Conservation (phyloP, 1,140 invertebrate species). For the Calliopsis andreniformis region DNA sequence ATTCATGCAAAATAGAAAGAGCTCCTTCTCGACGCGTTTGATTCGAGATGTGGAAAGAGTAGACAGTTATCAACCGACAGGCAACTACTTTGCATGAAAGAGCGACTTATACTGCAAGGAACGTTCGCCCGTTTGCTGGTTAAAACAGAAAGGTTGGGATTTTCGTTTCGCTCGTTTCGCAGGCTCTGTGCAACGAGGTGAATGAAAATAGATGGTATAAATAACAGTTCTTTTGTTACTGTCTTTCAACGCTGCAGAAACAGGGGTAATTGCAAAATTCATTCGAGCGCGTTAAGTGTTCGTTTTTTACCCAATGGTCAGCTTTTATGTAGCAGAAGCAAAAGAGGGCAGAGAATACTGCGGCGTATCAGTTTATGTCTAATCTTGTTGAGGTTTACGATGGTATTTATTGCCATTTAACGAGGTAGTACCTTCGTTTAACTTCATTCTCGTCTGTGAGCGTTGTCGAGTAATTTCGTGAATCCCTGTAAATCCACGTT, state of each 20-base stretch:
- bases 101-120: too few relatives aligned
- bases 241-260: neutral
- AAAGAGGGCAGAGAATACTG: neutral
- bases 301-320: too few relatives aligned
- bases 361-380: neutral
- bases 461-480: neutral
- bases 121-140: neutral
- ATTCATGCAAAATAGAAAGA: conserved; percentile 2
- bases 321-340: neutral
- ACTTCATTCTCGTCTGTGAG: conserved; percentile 30
- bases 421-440: conserved; percentile 8
- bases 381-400: conserved; percentile 28
- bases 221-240: neutral
- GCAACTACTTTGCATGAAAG: too few relatives aligned
- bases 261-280: too few relatives aligned
- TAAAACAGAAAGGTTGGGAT: neutral
- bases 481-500: neutral
- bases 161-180: neutral
- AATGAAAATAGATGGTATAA: neutral
- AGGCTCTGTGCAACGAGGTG: neutral
- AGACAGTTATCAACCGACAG: too few relatives aligned
- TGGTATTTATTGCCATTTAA: conserved; percentile 13
- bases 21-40: neutral
- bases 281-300: too few relatives aligned
- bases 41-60: neutral